These are phyloP conservation scores for Malurus cyaneus DNA, from an alignment of 2,113 vertebrate species.

Conservation along the genomic window DNA sequence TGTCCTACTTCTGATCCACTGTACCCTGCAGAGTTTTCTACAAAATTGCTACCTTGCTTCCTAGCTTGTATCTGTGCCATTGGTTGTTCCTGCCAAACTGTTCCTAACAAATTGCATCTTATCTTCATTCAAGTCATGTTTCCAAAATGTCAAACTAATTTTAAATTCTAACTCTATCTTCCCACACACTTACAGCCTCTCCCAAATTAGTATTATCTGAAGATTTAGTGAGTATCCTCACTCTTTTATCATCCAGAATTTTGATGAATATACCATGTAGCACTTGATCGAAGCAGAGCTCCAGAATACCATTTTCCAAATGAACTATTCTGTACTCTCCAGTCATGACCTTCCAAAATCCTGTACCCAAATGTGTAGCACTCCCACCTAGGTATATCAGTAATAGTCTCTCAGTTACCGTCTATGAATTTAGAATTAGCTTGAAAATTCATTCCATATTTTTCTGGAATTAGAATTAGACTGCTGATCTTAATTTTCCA, in stretches of 20 bases:
- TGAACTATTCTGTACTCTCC: not conserved
- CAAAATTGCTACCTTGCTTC: not conserved
- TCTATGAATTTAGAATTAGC: not conserved
- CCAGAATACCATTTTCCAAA: not conserved
- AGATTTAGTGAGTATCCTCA: not conserved
- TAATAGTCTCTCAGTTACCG: not conserved
- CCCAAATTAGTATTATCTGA: slow-evolving; percentile 1
- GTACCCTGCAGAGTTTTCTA: not conserved
- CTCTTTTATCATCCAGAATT: not conserved
- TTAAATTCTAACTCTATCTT: slow-evolving; percentile 30
- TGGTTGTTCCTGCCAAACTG: slow-evolving; percentile 8
- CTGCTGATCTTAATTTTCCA: not conserved
- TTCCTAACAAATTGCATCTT: not conserved
- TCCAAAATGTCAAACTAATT: slow-evolving; percentile 48
- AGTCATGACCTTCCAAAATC: not conserved
- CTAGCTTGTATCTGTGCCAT: not conserved
- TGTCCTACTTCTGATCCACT: not conserved
- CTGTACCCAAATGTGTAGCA: not conserved
- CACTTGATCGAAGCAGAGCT: not conserved
- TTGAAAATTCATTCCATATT: not conserved
- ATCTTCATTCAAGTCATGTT: not conserved
- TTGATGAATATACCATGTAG: not conserved
- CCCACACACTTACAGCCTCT: slow-evolving; percentile 15
- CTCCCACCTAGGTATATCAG: not conserved
- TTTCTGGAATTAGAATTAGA: not conserved